phyloP scores from a whole-genome alignment of 1,140 invertebrate genomes.

The Lethocerus indicus region DNA sequence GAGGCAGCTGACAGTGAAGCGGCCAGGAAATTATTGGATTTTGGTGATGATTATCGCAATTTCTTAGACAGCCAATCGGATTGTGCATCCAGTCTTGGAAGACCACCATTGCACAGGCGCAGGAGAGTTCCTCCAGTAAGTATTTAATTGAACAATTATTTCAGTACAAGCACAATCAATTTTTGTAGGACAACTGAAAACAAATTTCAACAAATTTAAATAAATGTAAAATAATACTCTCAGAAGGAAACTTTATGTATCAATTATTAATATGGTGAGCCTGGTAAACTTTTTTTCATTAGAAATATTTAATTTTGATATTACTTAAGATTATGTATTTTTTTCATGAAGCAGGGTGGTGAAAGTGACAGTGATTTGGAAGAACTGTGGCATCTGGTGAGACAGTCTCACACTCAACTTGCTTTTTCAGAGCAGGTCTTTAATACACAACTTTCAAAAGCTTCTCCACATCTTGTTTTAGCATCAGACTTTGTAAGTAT shows the following conservation, averaged over 20 bases:
- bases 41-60: slow-evolving; percentile 79
- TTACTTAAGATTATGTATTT: background rate
- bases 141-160: no score
- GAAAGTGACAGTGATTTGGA: slow-evolving; percentile 44
- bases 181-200: background rate
- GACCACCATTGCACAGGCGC: slow-evolving; percentile 1
- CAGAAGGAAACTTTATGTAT: background rate
- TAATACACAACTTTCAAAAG: slow-evolving; percentile 26
- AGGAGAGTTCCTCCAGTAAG: slow-evolving; percentile 6
- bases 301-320: background rate
- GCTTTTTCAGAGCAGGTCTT: slow-evolving; percentile 35
- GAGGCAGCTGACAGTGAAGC: slow-evolving; percentile 67
- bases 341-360: slow-evolving; percentile 13
- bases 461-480: slow-evolving; percentile 21
- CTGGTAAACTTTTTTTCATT: background rate
- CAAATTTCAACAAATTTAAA: background rate
- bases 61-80: slow-evolving; percentile 76
- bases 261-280: background rate
- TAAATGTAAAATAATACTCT: background rate
- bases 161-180: no score
- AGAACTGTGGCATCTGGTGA: slow-evolving; percentile 36
- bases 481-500: slow-evolving; percentile 31
- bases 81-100: slow-evolving; percentile 51
- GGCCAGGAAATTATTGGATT: slow-evolving; percentile 60
- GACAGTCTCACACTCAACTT: slow-evolving; percentile 34